These are phyloP conservation scores for Arnoldichthys spilopterus DNA, from an alignment of 2,797 vertebrate species.

Conservation along the genomic window DNA sequence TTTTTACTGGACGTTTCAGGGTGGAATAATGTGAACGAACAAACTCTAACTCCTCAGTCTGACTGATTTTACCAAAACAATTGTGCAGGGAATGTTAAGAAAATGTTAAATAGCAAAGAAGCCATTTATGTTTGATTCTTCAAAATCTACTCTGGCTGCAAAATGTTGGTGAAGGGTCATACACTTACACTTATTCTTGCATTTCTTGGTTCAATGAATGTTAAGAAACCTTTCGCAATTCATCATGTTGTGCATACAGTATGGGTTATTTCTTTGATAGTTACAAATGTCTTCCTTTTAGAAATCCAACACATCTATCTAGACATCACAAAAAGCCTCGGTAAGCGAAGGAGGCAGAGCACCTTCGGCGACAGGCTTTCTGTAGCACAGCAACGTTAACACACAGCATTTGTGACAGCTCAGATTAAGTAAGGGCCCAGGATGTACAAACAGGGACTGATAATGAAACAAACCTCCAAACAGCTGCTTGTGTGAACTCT, in stretches of 20 bases:
- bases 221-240: neutral
- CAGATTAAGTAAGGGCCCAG: slow-evolving; percentile 59
- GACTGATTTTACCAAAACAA: slow-evolving; percentile 4
- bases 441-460: slow-evolving; percentile 53
- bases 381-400: slow-evolving; percentile 57
- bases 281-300: slow-evolving; percentile 24
- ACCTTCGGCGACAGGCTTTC: slow-evolving; percentile 35
- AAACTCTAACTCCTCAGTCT: slow-evolving; percentile 20
- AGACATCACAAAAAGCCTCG: slow-evolving; percentile 19
- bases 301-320: slow-evolving; percentile 14
- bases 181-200: neutral
- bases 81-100: neutral
- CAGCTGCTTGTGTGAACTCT: slow-evolving; percentile 45
- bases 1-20: slow-evolving; percentile 22
- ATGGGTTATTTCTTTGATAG: neutral
- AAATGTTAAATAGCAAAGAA: neutral
- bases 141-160: neutral
- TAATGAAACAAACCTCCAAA: slow-evolving; percentile 61
- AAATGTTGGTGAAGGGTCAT: neutral
- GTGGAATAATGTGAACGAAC: slow-evolving; percentile 2
- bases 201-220: neutral
- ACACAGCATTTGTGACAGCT: slow-evolving; percentile 63
- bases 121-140: neutral
- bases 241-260: neutral
- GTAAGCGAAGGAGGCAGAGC: slow-evolving; percentile 44